phyloP scores from a whole-genome alignment of 2,888 invertebrate species.

The Brenthis daphne region DNA sequence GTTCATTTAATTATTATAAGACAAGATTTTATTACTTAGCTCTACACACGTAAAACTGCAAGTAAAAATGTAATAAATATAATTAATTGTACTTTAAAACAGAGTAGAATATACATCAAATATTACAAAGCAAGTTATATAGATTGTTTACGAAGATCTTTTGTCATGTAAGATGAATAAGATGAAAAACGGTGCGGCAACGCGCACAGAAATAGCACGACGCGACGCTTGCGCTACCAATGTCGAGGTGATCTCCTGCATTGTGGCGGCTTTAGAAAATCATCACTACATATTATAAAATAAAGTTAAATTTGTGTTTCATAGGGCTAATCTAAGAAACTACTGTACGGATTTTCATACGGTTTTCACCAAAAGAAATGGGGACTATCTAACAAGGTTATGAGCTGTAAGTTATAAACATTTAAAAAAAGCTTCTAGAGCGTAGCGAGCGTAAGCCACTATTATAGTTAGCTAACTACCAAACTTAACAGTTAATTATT shows the following conservation, averaged over 20 bases:
- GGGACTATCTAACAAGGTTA: too few species aligned
- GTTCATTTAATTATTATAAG: too few species aligned
- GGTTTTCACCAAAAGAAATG: too few species aligned
- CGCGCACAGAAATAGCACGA: slow-evolving; percentile 60
- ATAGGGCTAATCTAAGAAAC: too few species aligned
- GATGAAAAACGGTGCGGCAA: slow-evolving; percentile 57
- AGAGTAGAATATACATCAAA: slow-evolving; percentile 1
- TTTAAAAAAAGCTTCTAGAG: too few species aligned
- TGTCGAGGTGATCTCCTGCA: slow-evolving; percentile 68
- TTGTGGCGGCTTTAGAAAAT: slow-evolving; percentile 46
- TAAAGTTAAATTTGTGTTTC: neutral
- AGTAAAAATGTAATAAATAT: neutral
- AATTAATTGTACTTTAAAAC: neutral
- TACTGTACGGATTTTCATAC: too few species aligned
- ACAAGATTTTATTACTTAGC: too few species aligned
- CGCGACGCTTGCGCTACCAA: slow-evolving; percentile 55
- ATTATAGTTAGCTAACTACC: too few species aligned
- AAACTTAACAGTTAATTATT: too few species aligned
- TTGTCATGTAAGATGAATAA: slow-evolving; percentile 43
- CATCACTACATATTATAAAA: slow-evolving; percentile 1
- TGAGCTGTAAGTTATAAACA: too few species aligned
- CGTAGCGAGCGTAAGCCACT: too few species aligned
- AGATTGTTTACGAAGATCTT: slow-evolving; percentile 38
- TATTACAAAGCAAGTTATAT: slow-evolving; percentile 16
- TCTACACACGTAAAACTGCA: neutral